Evolutionary conservation across 2,797 vertebrate species (phyloP).

Genomic region (Ispidina lecontei): DNA sequence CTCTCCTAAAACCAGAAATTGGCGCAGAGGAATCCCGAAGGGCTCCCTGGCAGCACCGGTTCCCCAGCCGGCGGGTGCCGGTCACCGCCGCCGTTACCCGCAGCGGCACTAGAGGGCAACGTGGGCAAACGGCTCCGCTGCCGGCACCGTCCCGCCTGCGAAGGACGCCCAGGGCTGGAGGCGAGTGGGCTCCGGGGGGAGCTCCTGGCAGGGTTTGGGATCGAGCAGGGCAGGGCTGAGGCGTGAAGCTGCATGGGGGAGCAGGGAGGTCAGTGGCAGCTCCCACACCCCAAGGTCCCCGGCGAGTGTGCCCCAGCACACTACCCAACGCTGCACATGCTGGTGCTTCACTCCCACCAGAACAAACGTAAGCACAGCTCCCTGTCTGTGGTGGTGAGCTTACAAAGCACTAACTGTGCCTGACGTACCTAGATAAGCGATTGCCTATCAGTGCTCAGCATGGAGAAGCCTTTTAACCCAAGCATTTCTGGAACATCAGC

Average conservation of each 20-base stretch:
- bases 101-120: constrained; percentile 64
- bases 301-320: rapidly evolving
- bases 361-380: neutral
- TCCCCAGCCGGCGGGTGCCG: neutral
- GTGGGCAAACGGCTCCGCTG: neutral
- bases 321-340: rapidly evolving
- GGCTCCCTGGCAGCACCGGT: neutral
- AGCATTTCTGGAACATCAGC: neutral
- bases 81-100: neutral
- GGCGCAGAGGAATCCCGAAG: neutral
- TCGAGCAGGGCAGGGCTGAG: neutral
- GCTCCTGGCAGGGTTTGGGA: neutral
- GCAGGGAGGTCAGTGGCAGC: neutral
- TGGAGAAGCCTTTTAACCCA: neutral
- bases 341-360: neutral
- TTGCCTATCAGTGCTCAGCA: neutral
- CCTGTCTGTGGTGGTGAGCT: neutral
- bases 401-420: neutral
- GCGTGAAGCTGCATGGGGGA: neutral
- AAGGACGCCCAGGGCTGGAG: neutral
- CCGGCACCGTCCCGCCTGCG: too few relatives aligned
- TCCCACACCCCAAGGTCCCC: neutral
- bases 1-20: neutral
- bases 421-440: rapidly evolving
- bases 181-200: rapidly evolving